Evolutionary conservation across 2,888 invertebrate species (phyloP).

Genomic region (Synanthedon myopaeformis): DNA sequence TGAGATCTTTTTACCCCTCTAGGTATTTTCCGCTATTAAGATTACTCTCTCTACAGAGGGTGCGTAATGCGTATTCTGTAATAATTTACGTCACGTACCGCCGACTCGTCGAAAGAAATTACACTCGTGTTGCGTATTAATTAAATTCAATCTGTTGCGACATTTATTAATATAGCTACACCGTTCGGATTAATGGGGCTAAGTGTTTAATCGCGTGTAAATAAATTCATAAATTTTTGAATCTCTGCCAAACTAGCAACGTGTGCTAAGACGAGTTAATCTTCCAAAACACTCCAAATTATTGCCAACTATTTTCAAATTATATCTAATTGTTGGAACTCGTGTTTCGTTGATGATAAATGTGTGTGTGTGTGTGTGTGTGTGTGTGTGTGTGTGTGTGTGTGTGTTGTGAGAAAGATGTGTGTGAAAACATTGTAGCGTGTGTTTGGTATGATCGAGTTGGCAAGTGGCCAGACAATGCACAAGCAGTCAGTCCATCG

Average conservation of each 20-base stretch:
- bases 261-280: conserved; percentile 33
- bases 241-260: conserved; percentile 35
- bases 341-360: neutral
- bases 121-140: neutral
- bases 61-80: conserved; percentile 1
- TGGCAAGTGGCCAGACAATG: conserved; percentile 42
- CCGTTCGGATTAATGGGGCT: conserved; percentile 17
- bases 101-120: no score
- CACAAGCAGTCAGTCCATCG: conserved; percentile 39
- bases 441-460: conserved; percentile 42
- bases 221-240: conserved; percentile 49
- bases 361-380: neutral
- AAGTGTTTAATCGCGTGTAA: conserved; percentile 26
- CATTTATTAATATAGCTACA: no score
- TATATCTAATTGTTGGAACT: neutral
- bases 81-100: conserved; percentile 15
- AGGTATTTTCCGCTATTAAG: conserved; percentile 24
- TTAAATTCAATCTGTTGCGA: neutral
- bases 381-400: conserved; percentile 3
- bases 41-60: neutral
- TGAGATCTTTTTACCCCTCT: conserved; percentile 6
- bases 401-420: conserved; percentile 12
- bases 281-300: conserved; percentile 14
- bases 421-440: conserved; percentile 29
- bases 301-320: conserved; percentile 13